Percentiles rank a stretch among this genome's conserved stretches.
These are phyloP conservation scores for Caenorhabditis briggsae DNA, from an alignment of 1,140 invertebrate species.

Conservation along the genomic window DNA sequence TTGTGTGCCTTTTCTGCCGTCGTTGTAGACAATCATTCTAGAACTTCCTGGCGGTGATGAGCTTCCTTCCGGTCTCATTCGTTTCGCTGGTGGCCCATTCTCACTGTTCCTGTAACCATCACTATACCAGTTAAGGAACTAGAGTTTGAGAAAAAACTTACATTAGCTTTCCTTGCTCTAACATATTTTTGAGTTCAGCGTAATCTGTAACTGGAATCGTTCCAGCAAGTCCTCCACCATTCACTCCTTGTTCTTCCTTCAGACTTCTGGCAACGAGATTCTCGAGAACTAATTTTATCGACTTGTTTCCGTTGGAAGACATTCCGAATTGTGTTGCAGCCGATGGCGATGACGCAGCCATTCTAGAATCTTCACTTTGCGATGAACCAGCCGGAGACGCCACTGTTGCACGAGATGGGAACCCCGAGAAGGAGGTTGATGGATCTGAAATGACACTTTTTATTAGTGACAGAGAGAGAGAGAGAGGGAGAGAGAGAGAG, in stretches of 20 bases:
- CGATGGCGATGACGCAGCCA: neutral
- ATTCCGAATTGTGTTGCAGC: neutral
- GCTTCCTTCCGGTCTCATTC: neutral
- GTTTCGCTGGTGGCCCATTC: neutral
- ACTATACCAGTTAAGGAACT: neutral
- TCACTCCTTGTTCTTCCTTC: neutral
- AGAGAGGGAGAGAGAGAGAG: neutral
- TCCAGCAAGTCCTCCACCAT: neutral
- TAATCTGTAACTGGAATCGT: neutral
- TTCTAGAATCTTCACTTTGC: constrained; percentile 36
- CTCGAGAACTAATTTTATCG: neutral
- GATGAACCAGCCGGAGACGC: constrained; percentile 39
- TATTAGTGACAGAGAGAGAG: neutral
- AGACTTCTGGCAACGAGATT: constrained; percentile 4
- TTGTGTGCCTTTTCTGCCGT: neutral
- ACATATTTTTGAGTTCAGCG: neutral
- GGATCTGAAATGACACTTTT: neutral
- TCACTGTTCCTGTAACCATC: neutral
- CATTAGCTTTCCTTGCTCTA: neutral
- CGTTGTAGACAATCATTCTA: constrained; percentile 33
- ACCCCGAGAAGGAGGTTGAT: neutral
- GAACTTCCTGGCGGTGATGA: constrained; percentile 29
- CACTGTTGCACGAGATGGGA: neutral
- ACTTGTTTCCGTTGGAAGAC: constrained; percentile 31
- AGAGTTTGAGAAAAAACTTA: neutral